Percentiles rank a stretch among this genome's conserved stretches.
Evolutionary conservation across 2,888 invertebrate genomes (phyloP).

Genomic region (Ormyrus rosae): DNA sequence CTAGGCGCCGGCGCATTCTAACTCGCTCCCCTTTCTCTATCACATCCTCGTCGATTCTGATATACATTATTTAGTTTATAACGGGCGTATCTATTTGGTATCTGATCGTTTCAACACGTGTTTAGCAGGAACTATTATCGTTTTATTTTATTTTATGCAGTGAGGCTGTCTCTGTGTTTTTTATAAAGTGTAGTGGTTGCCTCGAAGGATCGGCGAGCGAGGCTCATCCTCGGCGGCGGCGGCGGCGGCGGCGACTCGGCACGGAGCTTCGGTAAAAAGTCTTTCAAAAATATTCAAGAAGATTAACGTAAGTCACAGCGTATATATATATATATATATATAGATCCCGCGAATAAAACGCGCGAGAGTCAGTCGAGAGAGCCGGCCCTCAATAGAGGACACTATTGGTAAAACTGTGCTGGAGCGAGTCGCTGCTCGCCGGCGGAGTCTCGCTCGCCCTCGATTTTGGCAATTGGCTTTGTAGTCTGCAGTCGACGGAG

Average conservation of each 20-base stretch:
- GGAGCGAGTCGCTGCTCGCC: background rate
- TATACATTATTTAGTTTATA: conserved; percentile 1
- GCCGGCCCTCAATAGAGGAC: conserved; percentile 45
- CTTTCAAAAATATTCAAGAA: conserved; percentile 44
- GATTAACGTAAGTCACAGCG: background rate
- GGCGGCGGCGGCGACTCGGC: background rate
- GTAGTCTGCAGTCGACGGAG: conserved; percentile 45
- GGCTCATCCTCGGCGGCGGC: background rate
- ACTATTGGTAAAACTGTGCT: background rate
- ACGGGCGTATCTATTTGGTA: conserved; percentile 51
- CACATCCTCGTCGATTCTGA: conserved; percentile 41
- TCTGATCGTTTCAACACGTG: conserved; percentile 24
- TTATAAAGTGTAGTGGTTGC: background rate
- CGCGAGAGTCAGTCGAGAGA: conserved; percentile 17
- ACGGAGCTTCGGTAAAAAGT: conserved; percentile 19
- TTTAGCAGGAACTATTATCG: conserved; percentile 51
- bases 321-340: background rate
- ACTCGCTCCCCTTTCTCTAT: background rate
- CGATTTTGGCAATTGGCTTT: conserved; percentile 1
- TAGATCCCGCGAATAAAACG: conserved; percentile 28
- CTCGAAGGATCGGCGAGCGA: conserved; percentile 1
- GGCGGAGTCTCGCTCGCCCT: background rate
- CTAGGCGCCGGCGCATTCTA: background rate
- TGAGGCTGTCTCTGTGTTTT: conserved; percentile 19
- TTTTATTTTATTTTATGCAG: conserved; percentile 6